Evolutionary conservation across 2,888 invertebrate genomes (phyloP).

Genomic region (Volucella bombylans): DNA sequence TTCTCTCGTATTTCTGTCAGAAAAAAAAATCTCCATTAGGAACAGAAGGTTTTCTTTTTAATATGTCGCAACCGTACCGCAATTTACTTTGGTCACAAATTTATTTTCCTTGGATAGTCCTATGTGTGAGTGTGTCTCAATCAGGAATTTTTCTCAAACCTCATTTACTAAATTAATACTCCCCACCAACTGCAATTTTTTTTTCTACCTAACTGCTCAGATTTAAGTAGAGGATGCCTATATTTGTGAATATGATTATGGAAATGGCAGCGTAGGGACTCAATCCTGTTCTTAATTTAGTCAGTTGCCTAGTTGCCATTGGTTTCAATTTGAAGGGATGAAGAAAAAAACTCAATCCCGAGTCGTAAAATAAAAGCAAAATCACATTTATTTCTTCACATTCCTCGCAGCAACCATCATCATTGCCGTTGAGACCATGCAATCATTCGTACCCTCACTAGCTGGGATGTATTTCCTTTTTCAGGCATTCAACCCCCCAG

Average conservation of each 20-base stretch:
- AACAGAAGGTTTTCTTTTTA: slow-evolving; percentile 28
- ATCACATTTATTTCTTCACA: slow-evolving; percentile 30
- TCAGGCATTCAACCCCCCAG: slow-evolving; percentile 34
- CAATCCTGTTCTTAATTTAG: slow-evolving; percentile 14
- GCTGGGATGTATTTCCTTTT: slow-evolving; percentile 13
- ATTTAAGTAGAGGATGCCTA: slow-evolving; percentile 2
- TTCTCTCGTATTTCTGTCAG: slow-evolving; percentile 2
- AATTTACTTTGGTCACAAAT: slow-evolving; percentile 24
- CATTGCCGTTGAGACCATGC: slow-evolving; percentile 32
- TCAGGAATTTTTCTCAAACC: slow-evolving; percentile 16
- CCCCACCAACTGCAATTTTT: neutral
- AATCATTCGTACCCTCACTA: slow-evolving; percentile 34
- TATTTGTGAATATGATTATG: neutral
- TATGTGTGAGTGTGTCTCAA: slow-evolving; percentile 33
- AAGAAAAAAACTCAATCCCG: slow-evolving; percentile 46
- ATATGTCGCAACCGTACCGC: slow-evolving; percentile 18
- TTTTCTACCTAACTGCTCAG: slow-evolving; percentile 2
- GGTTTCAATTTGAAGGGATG: slow-evolving; percentile 1
- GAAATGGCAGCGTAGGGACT: neutral
- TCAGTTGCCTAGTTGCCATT: slow-evolving; percentile 24
- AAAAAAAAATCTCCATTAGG: slow-evolving; percentile 24
- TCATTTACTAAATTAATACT: neutral
- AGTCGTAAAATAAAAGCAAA: slow-evolving; percentile 51
- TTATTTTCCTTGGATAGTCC: slow-evolving; percentile 28
- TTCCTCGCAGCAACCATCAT: slow-evolving; percentile 10